phyloP scores from a whole-genome alignment of 2,888 invertebrate genomes.

The Baccha elongata region DNA sequence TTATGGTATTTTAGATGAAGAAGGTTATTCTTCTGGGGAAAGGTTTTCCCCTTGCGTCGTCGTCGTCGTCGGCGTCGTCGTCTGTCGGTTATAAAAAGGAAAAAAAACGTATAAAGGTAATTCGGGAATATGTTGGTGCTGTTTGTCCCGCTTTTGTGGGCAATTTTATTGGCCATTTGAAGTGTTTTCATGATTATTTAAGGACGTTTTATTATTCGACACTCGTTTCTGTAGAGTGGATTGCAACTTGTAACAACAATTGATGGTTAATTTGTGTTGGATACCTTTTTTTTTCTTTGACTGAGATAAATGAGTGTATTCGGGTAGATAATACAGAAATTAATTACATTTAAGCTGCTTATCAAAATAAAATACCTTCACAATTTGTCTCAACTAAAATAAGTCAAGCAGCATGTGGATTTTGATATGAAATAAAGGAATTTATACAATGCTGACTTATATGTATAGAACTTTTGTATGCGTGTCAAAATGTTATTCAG shows the following conservation, averaged over 20 bases:
- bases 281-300: not conserved
- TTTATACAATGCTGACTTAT: too few relatives aligned
- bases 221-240: constrained; percentile 43
- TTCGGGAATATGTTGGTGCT: constrained; percentile 29
- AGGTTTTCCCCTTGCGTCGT: constrained; percentile 38
- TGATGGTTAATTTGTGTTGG: constrained; percentile 50
- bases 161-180: constrained; percentile 70
- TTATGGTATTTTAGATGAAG: constrained; percentile 18
- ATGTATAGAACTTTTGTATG: too few relatives aligned
- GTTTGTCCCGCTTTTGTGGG: constrained; percentile 67
- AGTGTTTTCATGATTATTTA: constrained; percentile 69
- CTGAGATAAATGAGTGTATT: constrained; percentile 34
- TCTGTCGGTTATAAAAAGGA: constrained; percentile 15
- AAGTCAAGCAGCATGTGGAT: constrained; percentile 15
- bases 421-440: too few relatives aligned
- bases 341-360: constrained; percentile 44
- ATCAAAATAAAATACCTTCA: constrained; percentile 1
- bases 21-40: constrained; percentile 42
- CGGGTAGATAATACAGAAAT: constrained; percentile 36
- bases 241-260: constrained; percentile 56
- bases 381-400: constrained; percentile 16
- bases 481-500: too few relatives aligned
- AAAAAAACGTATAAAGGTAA: constrained; percentile 37
- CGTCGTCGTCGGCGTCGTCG: not conserved
- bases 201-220: constrained; percentile 65